Evolutionary conservation across 2,888 invertebrate species (phyloP).

Genomic region (Eupeodes latifasciatus): DNA sequence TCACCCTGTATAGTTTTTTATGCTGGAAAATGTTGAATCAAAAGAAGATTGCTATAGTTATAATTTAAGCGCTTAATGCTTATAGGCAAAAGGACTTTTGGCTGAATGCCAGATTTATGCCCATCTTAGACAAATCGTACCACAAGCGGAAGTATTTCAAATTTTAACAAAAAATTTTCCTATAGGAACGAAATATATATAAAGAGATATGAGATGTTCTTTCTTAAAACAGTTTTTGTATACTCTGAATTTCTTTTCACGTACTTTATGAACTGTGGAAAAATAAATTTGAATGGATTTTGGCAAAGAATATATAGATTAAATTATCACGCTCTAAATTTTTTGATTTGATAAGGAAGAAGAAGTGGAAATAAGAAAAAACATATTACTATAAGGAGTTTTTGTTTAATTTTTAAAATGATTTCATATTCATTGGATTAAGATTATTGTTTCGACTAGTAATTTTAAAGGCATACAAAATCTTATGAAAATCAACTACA

Average conservation of each 20-base stretch:
- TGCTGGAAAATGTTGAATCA: background rate
- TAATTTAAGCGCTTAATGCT: conserved; percentile 1
- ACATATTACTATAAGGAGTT: no score
- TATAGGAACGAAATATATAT: no score
- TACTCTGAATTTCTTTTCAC: background rate
- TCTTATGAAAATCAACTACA: no score
- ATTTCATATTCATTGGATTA: no score
- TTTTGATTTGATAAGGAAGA: no score
- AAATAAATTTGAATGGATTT: background rate
- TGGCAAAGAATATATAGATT: conserved; percentile 3
- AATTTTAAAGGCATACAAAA: no score
- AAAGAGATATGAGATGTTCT: background rate
- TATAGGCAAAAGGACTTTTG: conserved; percentile 13
- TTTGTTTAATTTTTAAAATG: no score
- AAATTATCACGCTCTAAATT: background rate
- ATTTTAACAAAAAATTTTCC: background rate
- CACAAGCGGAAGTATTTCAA: conserved; percentile 15
- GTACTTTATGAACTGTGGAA: background rate
- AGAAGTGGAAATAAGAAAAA: no score
- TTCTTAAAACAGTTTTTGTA: background rate
- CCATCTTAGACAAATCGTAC: background rate
- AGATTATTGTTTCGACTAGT: no score
- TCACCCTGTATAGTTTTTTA: background rate
- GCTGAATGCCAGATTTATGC: conserved; percentile 21
- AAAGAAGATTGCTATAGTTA: background rate